These are phyloP conservation scores for Melieria crassipennis DNA, from an alignment of 2,888 invertebrate genomes.

Conservation along the genomic window DNA sequence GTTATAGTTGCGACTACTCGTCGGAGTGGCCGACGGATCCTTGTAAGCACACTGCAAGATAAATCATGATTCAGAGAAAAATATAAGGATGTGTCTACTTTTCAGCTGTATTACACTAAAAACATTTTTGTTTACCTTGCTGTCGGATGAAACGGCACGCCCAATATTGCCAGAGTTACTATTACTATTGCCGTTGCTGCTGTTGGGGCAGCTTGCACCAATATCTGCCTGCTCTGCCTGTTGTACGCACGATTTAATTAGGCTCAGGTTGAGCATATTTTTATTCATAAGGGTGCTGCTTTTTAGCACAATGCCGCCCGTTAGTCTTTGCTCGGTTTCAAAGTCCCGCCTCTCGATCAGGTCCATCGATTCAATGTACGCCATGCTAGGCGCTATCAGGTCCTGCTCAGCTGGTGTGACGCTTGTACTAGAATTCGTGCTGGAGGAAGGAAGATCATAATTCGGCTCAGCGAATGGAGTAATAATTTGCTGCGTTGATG, in stretches of 20 bases:
- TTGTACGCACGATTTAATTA: conserved; percentile 48
- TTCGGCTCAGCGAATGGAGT: conserved; percentile 2
- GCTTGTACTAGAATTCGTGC: conserved; percentile 3
- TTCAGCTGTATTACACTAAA: background rate
- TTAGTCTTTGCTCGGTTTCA: conserved; percentile 63
- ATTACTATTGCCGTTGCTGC: conserved; percentile 50
- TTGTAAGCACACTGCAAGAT: conserved; percentile 58
- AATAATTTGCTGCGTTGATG: background rate
- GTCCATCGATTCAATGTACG: conserved; percentile 65
- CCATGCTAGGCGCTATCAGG: conserved; percentile 42
- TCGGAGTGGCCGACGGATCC: conserved; percentile 62
- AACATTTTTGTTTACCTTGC: conserved; percentile 53
- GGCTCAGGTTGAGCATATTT: conserved; percentile 62
- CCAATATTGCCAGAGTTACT: conserved; percentile 45
- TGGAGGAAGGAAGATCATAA: background rate
- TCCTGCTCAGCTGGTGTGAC: background rate
- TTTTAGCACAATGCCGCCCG: conserved; percentile 62
- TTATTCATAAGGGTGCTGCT: conserved; percentile 59
- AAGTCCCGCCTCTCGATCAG: conserved; percentile 64
- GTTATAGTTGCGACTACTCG: conserved; percentile 62
- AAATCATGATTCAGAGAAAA: background rate
- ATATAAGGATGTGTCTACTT: too few species aligned
- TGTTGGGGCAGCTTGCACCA: conserved; percentile 57
- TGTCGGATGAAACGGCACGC: conserved; percentile 61
- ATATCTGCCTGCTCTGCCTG: conserved; percentile 38